phyloP scores from a whole-genome alignment of 2,797 vertebrate genomes.

The Danio aesculapii region DNA sequence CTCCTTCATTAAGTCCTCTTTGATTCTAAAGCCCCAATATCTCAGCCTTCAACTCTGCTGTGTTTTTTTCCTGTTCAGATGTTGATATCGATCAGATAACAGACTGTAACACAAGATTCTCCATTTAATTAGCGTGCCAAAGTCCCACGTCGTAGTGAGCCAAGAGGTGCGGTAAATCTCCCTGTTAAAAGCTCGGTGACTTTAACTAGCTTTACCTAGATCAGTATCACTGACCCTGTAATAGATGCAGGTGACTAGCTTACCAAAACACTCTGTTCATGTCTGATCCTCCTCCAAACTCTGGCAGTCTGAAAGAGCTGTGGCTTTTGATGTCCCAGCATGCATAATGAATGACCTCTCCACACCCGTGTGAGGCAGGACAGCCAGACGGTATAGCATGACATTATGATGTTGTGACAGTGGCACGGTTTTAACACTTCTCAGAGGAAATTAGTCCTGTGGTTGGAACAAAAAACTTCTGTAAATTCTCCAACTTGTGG shows the following conservation, averaged over 20 bases:
- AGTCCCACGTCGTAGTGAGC: background rate
- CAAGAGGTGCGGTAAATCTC: constrained; percentile 20
- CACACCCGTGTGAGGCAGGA: constrained; percentile 19
- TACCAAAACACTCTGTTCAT: constrained; percentile 9
- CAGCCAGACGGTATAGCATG: background rate
- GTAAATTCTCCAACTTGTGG: too few species aligned
- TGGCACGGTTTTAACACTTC: background rate
- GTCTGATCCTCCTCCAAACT: constrained; percentile 49
- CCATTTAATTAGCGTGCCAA: constrained; percentile 21
- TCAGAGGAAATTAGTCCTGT: background rate
- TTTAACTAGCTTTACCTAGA: constrained; percentile 42
- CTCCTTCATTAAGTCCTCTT: constrained; percentile 11
- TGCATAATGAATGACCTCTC: constrained; percentile 61
- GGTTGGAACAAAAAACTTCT: too few species aligned
- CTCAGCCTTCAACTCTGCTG: constrained; percentile 18
- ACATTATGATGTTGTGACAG: constrained; percentile 1
- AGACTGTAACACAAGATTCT: constrained; percentile 31
- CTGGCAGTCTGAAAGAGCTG: constrained; percentile 29
- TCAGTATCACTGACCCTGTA: constrained; percentile 41
- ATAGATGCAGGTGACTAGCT: constrained; percentile 8
- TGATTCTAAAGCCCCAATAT: background rate
- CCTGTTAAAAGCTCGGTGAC: background rate
- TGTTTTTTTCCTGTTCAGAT: constrained; percentile 23
- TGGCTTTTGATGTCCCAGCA: constrained; percentile 51
- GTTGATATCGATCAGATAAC: constrained; percentile 30